Percentiles rank a stretch among this genome's conserved stretches.
Evolutionary conservation across 2,797 vertebrate species (phyloP).

Genomic region (Huso huso): DNA sequence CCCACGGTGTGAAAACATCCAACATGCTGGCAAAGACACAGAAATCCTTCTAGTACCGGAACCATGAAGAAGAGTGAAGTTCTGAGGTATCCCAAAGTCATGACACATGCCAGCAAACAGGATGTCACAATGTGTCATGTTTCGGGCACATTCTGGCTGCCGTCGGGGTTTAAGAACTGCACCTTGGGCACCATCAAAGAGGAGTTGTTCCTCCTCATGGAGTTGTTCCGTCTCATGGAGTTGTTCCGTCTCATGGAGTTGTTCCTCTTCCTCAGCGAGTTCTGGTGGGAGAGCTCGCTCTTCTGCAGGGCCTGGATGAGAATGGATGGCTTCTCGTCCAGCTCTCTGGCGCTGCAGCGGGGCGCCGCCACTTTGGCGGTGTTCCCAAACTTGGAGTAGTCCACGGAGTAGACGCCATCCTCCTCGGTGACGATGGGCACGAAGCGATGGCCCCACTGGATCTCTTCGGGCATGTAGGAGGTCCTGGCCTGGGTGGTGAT

Average conservation of each 20-base stretch:
- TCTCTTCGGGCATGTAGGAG: slow-evolving; percentile 89
- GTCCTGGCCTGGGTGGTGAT: slow-evolving; percentile 93
- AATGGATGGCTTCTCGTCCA: slow-evolving; percentile 89
- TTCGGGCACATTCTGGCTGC: slow-evolving; percentile 60
- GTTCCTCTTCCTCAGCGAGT: slow-evolving; percentile 84
- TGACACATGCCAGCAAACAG: slow-evolving; percentile 24
- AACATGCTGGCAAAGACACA: neutral
- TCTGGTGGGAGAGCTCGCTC: slow-evolving; percentile 91
- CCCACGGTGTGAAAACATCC: neutral
- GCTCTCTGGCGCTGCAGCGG: slow-evolving; percentile 79
- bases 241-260: slow-evolving; percentile 85
- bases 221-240: slow-evolving; percentile 70
- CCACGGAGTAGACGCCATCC: slow-evolving; percentile 83
- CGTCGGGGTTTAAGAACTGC: slow-evolving; percentile 81
- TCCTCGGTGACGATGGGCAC: slow-evolving; percentile 91
- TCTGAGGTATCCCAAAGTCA: slow-evolving; percentile 4
- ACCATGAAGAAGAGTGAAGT: neutral
- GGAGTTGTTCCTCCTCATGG: slow-evolving; percentile 79
- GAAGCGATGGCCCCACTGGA: slow-evolving; percentile 90
- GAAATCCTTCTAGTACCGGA: slow-evolving; percentile 6
- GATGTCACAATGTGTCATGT: slow-evolving; percentile 63
- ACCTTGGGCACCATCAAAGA: slow-evolving; percentile 74
- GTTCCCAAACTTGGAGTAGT: slow-evolving; percentile 96
- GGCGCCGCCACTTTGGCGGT: slow-evolving; percentile 79
- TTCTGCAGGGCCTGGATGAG: slow-evolving; percentile 94